Conservation (phyloP, 2,113 vertebrate genomes). For the Sinocyclocheilus maitianheensis region DNA sequence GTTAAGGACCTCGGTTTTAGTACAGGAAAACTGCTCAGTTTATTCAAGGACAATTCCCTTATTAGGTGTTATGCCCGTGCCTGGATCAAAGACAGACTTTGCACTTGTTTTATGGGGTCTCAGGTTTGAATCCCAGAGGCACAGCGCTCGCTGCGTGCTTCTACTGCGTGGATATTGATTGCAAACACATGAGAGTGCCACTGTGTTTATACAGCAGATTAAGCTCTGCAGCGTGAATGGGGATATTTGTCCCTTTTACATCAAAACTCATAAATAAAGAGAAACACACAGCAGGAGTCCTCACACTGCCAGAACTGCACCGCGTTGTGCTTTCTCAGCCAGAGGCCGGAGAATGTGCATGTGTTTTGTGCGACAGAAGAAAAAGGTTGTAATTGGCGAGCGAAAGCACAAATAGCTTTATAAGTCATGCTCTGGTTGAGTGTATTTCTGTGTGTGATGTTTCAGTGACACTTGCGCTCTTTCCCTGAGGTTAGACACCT, state of each 20-base stretch:
- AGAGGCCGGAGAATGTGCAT: background rate
- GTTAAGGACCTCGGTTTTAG: background rate
- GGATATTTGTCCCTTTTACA: conserved; percentile 20
- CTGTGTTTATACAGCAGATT: conserved; percentile 39
- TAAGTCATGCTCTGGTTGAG: conserved; percentile 25
- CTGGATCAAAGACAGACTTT: conserved; percentile 29
- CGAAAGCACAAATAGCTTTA: conserved; percentile 20
- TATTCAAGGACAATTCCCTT: background rate
- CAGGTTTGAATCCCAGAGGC: conserved; percentile 35
- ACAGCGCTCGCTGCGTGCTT: background rate
- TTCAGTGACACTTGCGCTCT: conserved; percentile 17
- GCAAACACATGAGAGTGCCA: background rate
- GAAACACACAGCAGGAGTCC: conserved; percentile 31
- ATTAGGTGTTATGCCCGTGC: conserved; percentile 14
- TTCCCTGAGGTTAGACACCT: conserved; percentile 53
- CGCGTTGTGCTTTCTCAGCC: conserved; percentile 20
- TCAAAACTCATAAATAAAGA: conserved; percentile 32
- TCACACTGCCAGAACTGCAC: conserved; percentile 14
- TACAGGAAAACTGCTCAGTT: background rate
- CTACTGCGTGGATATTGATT: conserved; percentile 1
- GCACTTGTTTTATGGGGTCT: conserved; percentile 16
- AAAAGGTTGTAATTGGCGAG: background rate
- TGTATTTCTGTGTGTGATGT: conserved; percentile 5
- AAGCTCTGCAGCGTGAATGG: conserved; percentile 13
- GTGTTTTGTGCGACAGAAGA: background rate